A percentile compares a stretch with the other conserved stretches of the same genome.
These are phyloP conservation scores for Pterostichus niger DNA, from an alignment of 2,888 invertebrate species.

Conservation along the genomic window DNA sequence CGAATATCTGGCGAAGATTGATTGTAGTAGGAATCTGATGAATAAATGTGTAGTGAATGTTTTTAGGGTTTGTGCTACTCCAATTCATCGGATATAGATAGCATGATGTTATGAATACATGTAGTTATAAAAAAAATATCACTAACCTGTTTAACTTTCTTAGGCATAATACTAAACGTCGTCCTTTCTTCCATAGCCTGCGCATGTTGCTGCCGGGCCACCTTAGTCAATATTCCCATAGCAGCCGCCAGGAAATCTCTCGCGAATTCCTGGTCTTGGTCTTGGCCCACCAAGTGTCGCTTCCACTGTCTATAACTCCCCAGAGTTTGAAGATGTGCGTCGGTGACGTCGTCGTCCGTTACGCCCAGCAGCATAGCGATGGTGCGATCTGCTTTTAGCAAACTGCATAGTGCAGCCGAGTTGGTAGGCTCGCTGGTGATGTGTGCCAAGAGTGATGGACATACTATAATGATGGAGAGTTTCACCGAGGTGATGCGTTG, in stretches of 20 bases:
- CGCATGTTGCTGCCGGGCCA: constrained; percentile 77
- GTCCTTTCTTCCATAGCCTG: constrained; percentile 78
- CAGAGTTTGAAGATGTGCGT: constrained; percentile 82
- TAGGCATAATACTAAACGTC: constrained; percentile 86
- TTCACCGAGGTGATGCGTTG: constrained; percentile 83
- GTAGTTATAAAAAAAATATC: constrained; percentile 6
- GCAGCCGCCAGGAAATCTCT: constrained; percentile 91
- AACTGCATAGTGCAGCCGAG: constrained; percentile 78
- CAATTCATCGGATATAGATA: no score
- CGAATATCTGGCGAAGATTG: no score
- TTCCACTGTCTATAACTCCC: constrained; percentile 89
- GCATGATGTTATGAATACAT: not conserved
- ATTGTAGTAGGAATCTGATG: no score
- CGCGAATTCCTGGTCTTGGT: constrained; percentile 91
- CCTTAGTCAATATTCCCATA: constrained; percentile 85
- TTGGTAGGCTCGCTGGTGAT: constrained; percentile 80
- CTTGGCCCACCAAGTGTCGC: constrained; percentile 86
- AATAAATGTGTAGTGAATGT: no score
- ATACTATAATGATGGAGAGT: constrained; percentile 89
- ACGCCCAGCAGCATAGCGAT: constrained; percentile 91
- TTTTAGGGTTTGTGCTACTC: no score
- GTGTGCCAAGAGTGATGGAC: constrained; percentile 85
- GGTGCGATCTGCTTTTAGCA: constrained; percentile 85
- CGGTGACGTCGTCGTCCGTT: constrained; percentile 84
- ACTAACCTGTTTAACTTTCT: constrained; percentile 86